A percentile compares a stretch with the other conserved stretches of the same genome.
These are phyloP conservation scores for Xerus rutilus DNA, from an alignment of 2,797 vertebrate species.

Conservation along the genomic window DNA sequence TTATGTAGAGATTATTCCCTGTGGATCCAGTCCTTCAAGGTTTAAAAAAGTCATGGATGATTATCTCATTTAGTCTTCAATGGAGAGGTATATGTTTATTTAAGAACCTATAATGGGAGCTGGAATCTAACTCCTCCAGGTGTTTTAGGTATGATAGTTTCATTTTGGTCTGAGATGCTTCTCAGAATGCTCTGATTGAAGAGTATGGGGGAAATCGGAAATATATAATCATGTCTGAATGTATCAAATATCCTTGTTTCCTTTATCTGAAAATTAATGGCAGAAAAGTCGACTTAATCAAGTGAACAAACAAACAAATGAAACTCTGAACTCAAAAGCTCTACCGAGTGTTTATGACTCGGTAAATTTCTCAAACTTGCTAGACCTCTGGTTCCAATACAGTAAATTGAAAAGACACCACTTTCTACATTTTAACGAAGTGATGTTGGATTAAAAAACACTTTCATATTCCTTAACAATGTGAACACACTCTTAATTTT, in stretches of 20 bases:
- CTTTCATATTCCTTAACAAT: neutral
- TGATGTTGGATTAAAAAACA: neutral
- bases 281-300: neutral
- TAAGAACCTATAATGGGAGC: neutral
- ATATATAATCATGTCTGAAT: neutral
- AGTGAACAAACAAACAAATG: neutral
- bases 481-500: neutral
- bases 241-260: neutral
- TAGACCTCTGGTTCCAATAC: neutral
- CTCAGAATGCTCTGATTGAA: constrained; percentile 22
- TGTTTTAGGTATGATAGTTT: neutral
- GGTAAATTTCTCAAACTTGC: neutral
- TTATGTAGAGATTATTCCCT: neutral
- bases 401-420: neutral
- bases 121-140: neutral
- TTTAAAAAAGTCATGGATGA: neutral
- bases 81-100: neutral
- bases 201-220: neutral
- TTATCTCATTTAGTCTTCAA: neutral
- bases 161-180: constrained; percentile 9
- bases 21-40: neutral
- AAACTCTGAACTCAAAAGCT: neutral
- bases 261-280: constrained; percentile 26
- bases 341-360: neutral
- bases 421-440: neutral